phyloP scores from a whole-genome alignment of 2,888 invertebrate species.

The Drosophila rubida region DNA sequence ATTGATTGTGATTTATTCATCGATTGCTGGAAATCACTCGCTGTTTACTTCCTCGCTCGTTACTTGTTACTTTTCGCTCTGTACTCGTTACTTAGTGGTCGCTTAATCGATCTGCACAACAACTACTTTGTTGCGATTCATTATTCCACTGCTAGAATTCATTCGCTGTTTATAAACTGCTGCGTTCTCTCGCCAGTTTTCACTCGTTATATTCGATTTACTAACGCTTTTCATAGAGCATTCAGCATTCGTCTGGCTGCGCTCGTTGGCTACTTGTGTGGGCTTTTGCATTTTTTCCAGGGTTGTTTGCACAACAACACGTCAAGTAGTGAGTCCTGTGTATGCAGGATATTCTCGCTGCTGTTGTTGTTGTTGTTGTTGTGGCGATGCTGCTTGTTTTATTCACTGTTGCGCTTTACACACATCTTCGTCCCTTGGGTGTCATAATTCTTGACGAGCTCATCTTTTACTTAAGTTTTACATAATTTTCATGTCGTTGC shows the following conservation, averaged over 20 bases:
- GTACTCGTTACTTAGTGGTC: background rate
- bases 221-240: slow-evolving; percentile 18
- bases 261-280: slow-evolving; percentile 23
- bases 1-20: background rate
- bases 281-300: slow-evolving; percentile 34
- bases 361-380: slow-evolving; percentile 31
- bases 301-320: slow-evolving; percentile 41
- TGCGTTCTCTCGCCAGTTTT: too few species aligned
- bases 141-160: background rate
- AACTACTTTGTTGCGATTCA: too few species aligned
- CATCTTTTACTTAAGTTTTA: slow-evolving; percentile 85
- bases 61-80: background rate
- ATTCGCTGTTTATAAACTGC: background rate
- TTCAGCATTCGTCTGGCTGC: slow-evolving; percentile 5
- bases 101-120: too few species aligned
- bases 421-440: slow-evolving; percentile 82
- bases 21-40: background rate
- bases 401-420: slow-evolving; percentile 67
- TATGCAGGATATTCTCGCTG: slow-evolving; percentile 35
- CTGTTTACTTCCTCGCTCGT: background rate
- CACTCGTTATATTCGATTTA: background rate
- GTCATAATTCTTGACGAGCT: slow-evolving; percentile 85
- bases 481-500: slow-evolving; percentile 84
- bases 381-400: slow-evolving; percentile 46
- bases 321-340: slow-evolving; percentile 20